These are phyloP conservation scores for Cylloceria caligata DNA, from an alignment of 2,888 invertebrate species.

Conservation along the genomic window DNA sequence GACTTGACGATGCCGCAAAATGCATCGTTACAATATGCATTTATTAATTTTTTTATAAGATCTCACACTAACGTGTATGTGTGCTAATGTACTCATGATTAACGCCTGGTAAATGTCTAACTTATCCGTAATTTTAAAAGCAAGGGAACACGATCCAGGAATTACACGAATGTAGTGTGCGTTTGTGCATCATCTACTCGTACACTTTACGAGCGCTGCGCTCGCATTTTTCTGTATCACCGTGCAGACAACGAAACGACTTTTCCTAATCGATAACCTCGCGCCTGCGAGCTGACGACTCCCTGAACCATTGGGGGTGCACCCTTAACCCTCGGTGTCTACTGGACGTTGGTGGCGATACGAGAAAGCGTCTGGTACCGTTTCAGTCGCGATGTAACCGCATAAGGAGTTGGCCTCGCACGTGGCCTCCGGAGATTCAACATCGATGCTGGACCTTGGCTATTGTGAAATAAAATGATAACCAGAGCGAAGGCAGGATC, in stretches of 20 bases:
- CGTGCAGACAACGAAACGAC: too few species aligned
- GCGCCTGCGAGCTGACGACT: constrained; percentile 76
- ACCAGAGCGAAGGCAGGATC: constrained; percentile 53
- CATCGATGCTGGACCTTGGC: constrained; percentile 79
- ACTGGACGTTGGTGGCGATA: not conserved
- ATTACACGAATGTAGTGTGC: not conserved
- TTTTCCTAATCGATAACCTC: constrained; percentile 81
- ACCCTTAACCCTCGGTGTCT: constrained; percentile 7
- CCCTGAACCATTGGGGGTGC: constrained; percentile 51
- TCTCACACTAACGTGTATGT: too few species aligned
- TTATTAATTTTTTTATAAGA: too few species aligned
- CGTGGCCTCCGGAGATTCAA: constrained; percentile 79
- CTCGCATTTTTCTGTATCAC: constrained; percentile 5
- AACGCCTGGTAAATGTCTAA: too few species aligned
- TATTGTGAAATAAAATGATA: constrained; percentile 64
- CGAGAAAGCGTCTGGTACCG: constrained; percentile 67
- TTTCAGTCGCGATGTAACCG: constrained; percentile 84
- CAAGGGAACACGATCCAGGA: too few species aligned
- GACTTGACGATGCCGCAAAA: too few species aligned
- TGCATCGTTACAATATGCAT: too few species aligned
- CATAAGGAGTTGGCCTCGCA: constrained; percentile 81
- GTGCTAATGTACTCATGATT: too few species aligned
- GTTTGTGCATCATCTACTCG: not conserved
- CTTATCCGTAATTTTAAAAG: too few species aligned
- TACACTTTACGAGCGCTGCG: not conserved